These are phyloP conservation scores for Thecophora atra DNA, from an alignment of 2,888 invertebrate genomes.

Conservation along the genomic window DNA sequence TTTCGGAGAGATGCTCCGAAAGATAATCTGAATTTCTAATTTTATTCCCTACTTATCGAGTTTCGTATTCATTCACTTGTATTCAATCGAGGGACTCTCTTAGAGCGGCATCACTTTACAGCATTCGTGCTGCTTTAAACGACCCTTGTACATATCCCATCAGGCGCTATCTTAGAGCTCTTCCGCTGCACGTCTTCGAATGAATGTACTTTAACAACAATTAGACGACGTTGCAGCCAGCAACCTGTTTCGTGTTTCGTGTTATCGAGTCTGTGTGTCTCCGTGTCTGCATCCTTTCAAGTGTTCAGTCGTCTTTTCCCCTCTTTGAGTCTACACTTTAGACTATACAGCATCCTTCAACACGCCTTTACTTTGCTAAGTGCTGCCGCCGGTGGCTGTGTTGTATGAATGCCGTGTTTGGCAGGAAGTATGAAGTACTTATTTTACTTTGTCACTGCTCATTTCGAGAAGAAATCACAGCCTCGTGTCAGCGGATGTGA, in stretches of 20 bases:
- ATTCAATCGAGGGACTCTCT: no score
- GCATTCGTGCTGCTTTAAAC: no score
- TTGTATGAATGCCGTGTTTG: background rate
- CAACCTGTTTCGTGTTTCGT: slow-evolving; percentile 1
- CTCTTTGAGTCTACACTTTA: background rate
- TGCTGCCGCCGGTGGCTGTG: no score
- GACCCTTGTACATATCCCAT: no score
- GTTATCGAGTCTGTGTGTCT: background rate
- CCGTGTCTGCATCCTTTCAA: background rate
- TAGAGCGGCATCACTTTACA: no score
- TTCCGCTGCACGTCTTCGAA: no score
- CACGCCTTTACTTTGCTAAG: background rate
- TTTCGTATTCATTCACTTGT: no score
- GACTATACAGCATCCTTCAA: background rate
- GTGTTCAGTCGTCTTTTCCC: background rate
- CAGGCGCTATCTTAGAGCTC: no score
- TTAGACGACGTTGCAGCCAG: background rate
- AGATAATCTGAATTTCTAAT: no score
- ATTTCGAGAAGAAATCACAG: slow-evolving; percentile 25
- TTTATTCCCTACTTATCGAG: no score
- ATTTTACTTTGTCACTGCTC: background rate
- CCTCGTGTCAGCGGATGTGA: slow-evolving; percentile 52
- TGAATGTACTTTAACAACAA: no score
- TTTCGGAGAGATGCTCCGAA: no score
- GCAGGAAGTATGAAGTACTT: background rate